phyloP scores from a whole-genome alignment of 2,888 invertebrate species.

The Halocaridina rubra region DNA sequence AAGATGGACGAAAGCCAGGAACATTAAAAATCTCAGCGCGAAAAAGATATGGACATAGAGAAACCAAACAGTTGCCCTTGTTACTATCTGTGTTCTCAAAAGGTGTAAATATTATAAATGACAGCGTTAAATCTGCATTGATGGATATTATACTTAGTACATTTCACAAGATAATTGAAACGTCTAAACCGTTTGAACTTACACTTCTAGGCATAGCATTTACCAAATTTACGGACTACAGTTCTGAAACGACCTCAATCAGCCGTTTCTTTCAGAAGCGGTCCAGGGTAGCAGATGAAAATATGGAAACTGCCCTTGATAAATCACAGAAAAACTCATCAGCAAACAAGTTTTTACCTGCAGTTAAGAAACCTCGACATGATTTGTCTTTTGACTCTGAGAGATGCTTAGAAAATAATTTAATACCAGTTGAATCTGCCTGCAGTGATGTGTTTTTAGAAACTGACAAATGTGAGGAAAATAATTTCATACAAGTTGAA shows the following conservation, averaged over 20 bases:
- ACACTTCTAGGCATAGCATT: conserved; percentile 84
- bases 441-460: neutral
- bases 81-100: conserved; percentile 76
- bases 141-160: conserved; percentile 63
- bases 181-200: conserved; percentile 79
- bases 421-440: neutral
- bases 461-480: neutral
- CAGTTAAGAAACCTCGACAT: neutral
- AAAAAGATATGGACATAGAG: conserved; percentile 69
- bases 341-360: neutral
- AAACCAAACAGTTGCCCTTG: conserved; percentile 68
- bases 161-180: conserved; percentile 65
- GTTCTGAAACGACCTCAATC: conserved; percentile 7
- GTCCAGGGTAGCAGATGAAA: conserved; percentile 12
- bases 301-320: conserved; percentile 67
- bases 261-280: conserved; percentile 35
- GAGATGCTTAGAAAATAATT: neutral
- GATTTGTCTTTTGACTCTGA: neutral
- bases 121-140: conserved; percentile 68
- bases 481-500: neutral
- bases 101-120: conserved; percentile 69
- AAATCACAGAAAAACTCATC: neutral
- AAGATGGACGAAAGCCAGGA: conserved; percentile 83
- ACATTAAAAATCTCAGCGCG: conserved; percentile 80
- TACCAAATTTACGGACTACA: conserved; percentile 79